These are phyloP conservation scores for Brachyistius frenatus DNA, from an alignment of 2,113 vertebrate species.

Conservation along the genomic window DNA sequence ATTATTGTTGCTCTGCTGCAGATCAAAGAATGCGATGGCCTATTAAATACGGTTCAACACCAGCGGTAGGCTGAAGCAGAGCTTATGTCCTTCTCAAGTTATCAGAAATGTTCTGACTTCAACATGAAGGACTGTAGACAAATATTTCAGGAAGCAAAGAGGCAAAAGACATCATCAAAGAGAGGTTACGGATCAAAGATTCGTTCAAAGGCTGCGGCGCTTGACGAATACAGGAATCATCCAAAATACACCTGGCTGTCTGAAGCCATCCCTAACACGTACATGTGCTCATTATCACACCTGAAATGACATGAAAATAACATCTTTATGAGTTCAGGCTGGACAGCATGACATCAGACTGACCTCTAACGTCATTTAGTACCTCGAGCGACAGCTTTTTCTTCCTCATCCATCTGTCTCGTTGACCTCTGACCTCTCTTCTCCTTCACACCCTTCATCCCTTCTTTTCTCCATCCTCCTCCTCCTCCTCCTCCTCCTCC, in stretches of 20 bases:
- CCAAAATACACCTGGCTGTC: not conserved
- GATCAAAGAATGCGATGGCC: too few species aligned
- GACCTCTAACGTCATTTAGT: too few species aligned
- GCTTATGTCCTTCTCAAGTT: too few species aligned
- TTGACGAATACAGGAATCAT: not conserved
- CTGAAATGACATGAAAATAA: not conserved
- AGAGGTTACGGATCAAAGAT: not conserved
- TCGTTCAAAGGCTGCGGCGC: not conserved
- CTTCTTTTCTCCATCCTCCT: conserved; percentile 38
- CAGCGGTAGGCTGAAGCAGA: too few species aligned
- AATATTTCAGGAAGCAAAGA: not conserved
- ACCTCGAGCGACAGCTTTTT: not conserved
- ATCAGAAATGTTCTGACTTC: not conserved
- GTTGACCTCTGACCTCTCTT: conserved; percentile 56
- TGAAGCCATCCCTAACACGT: not conserved
- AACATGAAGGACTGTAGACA: not conserved
- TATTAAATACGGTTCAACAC: too few species aligned
- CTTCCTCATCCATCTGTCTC: conserved; percentile 26
- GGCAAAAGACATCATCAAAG: not conserved
- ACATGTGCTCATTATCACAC: not conserved
- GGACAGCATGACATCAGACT: not conserved
- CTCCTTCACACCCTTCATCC: conserved; percentile 9
- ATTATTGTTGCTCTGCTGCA: too few species aligned
- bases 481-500: conserved; percentile 1
- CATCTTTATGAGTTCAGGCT: not conserved